These are phyloP conservation scores for Napeogenes sylphis DNA, from an alignment of 2,888 invertebrate species.

Conservation along the genomic window DNA sequence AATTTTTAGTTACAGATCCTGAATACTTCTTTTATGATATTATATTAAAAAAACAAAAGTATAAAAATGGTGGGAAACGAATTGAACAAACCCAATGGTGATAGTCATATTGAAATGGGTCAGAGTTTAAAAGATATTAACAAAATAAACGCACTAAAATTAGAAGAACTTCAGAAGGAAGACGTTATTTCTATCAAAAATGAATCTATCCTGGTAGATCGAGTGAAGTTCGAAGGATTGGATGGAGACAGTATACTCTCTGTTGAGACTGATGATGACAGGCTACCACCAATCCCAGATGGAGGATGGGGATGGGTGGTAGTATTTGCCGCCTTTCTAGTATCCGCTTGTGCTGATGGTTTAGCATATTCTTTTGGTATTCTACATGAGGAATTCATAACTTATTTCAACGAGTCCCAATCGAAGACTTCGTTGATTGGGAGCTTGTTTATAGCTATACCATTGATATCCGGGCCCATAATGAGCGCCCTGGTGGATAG, in stretches of 20 bases:
- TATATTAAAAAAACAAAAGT: slow-evolving; percentile 8
- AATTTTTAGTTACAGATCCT: slow-evolving; percentile 24
- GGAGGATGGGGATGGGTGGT: slow-evolving; percentile 95
- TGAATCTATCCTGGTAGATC: slow-evolving; percentile 52
- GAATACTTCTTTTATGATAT: slow-evolving; percentile 22
- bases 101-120: slow-evolving; percentile 27
- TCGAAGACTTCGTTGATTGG: slow-evolving; percentile 93
- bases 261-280: slow-evolving; percentile 46
- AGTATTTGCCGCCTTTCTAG: slow-evolving; percentile 88
- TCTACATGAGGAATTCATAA: slow-evolving; percentile 87
- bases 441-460: slow-evolving; percentile 92
- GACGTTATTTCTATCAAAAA: slow-evolving; percentile 40
- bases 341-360: slow-evolving; percentile 95
- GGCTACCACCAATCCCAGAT: slow-evolving; percentile 83
- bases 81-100: slow-evolving; percentile 21
- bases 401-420: slow-evolving; percentile 87
- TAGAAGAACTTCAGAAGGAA: slow-evolving; percentile 42
- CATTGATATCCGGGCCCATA: slow-evolving; percentile 88
- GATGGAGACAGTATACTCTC: slow-evolving; percentile 67
- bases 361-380: slow-evolving; percentile 95
- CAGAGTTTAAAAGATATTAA: slow-evolving; percentile 46
- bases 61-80: slow-evolving; percentile 33
- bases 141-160: slow-evolving; percentile 62
- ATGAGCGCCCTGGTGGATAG: slow-evolving; percentile 90
- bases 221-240: slow-evolving; percentile 69